Conservation (phyloP, 2,113 vertebrate genomes). For the Morphnarchus princeps region DNA sequence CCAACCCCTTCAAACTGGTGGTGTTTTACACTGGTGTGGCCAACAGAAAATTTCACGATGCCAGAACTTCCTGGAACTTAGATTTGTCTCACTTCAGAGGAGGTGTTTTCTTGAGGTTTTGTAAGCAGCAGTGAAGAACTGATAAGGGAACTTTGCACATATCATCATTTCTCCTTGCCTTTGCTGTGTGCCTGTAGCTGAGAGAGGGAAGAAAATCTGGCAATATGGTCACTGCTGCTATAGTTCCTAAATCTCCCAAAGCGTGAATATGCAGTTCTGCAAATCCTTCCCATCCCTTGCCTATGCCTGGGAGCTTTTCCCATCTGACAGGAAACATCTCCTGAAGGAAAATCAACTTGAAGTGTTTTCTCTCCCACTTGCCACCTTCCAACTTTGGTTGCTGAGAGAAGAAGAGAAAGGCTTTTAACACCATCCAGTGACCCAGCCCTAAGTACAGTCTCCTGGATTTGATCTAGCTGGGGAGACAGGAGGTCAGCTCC, state of each 20-base stretch:
- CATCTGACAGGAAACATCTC: background rate
- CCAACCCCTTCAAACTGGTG: background rate
- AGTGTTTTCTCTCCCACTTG: conserved; percentile 39
- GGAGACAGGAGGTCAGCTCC: conserved; percentile 47
- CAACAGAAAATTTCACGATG: background rate
- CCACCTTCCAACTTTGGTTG: conserved; percentile 51
- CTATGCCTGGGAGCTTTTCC: background rate
- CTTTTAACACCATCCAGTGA: conserved; percentile 63
- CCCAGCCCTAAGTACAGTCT: conserved; percentile 43
- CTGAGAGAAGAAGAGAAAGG: conserved; percentile 56
- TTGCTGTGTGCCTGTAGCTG: background rate
- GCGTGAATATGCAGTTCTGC: background rate
- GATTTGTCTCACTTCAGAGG: background rate
- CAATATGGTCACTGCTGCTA: background rate
- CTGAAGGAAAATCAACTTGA: conserved; percentile 23
- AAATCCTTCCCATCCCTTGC: background rate
- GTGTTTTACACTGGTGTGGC: background rate
- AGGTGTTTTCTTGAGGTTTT: background rate
- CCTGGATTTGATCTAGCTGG: conserved; percentile 56
- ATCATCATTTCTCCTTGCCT: background rate
- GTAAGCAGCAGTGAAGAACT: background rate
- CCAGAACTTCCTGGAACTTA: background rate
- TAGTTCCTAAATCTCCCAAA: background rate
- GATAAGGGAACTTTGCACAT: background rate
- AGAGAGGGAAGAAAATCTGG: background rate